Evolutionary conservation across 2,113 vertebrate species (phyloP), one percentile per base, ranked within the genome.

Genomic region (Dipodomys stephensi): DNA sequence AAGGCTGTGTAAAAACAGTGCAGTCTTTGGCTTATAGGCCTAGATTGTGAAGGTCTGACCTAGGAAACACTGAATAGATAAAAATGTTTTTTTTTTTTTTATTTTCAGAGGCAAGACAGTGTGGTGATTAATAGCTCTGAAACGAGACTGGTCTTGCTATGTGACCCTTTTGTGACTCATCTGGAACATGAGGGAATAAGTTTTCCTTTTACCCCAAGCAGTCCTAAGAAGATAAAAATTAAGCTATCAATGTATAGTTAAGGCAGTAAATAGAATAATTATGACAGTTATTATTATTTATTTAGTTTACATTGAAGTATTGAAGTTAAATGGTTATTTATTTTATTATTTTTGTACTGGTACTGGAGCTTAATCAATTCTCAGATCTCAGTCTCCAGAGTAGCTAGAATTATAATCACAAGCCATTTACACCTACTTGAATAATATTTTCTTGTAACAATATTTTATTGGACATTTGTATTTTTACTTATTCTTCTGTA

Each of bases 161-260:
- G 1, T 77, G 67, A 83, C 23, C 12, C 46, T 30, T 80, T 68
- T 2, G 9, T 69, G 44, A 77, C 30, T 86, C 19, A 73, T 79
- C 69, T 39, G 60, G 71, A 82, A 88, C 84, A 90, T 35, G 57
- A 30, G 7, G 18, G 7, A 78, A 53, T 2, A 4, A 32, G 4
- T 86, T 93, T 85, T 85, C 69, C 83, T 82, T 91, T 77, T 57
- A 39, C 13, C 27, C 84, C 32, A 18, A 19, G 80, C 15, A 68
- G 6, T 49, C 88, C 23, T n/a, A 25, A 35, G 44, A 76, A 83
- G 49, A 35, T 89, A 30, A 71, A 69, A 32, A 20, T 78, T 64
- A 83, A 53, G 30, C 1, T 4, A 27, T 62, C 15, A 7, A 87
- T 13, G 22, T 68, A 73, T 4, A 19, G 53, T 35, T 23, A 32